Base-by-base conservation (phyloP, 2,797 vertebrate species). In the Syndactyla subalaris region DNA sequence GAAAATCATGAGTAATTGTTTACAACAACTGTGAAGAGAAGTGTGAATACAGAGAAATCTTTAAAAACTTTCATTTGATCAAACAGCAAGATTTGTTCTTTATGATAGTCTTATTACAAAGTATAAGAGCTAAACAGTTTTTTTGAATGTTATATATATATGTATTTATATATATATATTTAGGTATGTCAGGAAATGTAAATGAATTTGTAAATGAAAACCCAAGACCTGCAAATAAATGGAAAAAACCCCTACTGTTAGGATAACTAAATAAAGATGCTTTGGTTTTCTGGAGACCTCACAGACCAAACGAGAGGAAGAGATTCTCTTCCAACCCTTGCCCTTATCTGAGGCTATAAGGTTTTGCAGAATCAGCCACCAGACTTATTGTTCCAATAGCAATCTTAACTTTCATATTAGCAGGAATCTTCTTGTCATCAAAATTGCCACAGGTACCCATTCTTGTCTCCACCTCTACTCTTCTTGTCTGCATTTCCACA, bases 261-360 rank as follows among this genome's bases (percentile, higher is more conserved):
- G 18, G 45, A 13, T 94, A 95, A 86, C 63, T 95, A 89, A 87
- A 41, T 39, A 41, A 87, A 89, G 38, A 83, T 39, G 2, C 17
- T 67, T 71, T 30, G 1, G 70, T 87, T 85, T n/a, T 54, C 8
- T 91, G 54, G 24, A 57, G 62, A 87, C n/a, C 19, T 55, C 23
- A 30, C 27, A 95, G 89, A 96, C 41, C 82, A 96, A 96, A 94
- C 91, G 59, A 80, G 55, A 85, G 27, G 71, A 77, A 70, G 51
- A 85, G 81, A 85, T 90, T 95, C 43, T 97, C 85, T 97, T 95
- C 62, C 24, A 78, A 66, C 4, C 7, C 4, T 39, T 75, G 8
- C 4, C 17, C 12, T 41, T 83, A 32, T 51, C 8, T 7, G 20
- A 61, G 7, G 8, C 32, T 70, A 2, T 32, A 38, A 83, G 0